Conservation (phyloP, 2,888 invertebrate species). For the Stenolophus ochropezus region DNA sequence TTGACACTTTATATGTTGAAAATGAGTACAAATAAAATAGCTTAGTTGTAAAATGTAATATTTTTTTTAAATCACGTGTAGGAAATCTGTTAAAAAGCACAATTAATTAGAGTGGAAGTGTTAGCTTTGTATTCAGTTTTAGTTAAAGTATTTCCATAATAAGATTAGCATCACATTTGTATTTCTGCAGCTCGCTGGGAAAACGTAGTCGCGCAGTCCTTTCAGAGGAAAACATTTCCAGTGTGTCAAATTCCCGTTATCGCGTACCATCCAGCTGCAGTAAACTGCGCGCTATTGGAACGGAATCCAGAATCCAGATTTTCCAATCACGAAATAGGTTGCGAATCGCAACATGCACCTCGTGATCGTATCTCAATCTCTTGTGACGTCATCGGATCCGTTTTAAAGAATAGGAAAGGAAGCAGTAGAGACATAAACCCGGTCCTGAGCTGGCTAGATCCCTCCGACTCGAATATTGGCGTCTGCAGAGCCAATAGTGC, state of each 20-base stretch:
- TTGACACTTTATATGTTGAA: too few relatives aligned
- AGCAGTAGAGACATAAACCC: slow-evolving; percentile 44
- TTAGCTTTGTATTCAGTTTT: not conserved
- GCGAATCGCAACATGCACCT: slow-evolving; percentile 43
- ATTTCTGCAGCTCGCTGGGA: not conserved
- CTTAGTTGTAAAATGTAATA: too few relatives aligned
- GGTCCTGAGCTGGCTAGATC: slow-evolving; percentile 36
- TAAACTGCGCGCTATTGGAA: slow-evolving; percentile 18
- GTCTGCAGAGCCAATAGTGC: slow-evolving; percentile 9
- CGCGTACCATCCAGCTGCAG: not conserved
- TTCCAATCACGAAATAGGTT: slow-evolving; percentile 37
- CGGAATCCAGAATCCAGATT: slow-evolving; percentile 19
- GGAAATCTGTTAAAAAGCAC: not conserved
- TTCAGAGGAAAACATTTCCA: not conserved
- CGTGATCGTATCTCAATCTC: slow-evolving; percentile 45
- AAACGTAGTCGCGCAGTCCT: not conserved
- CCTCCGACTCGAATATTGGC: slow-evolving; percentile 29
- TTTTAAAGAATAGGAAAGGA: slow-evolving; percentile 42
- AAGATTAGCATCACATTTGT: slow-evolving; percentile 8
- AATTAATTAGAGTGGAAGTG: not conserved
- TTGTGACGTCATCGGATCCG: slow-evolving; percentile 40
- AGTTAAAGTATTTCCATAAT: not conserved
- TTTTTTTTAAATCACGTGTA: not conserved
- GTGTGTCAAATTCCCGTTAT: slow-evolving; percentile 10
- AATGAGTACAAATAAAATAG: too few relatives aligned